Evolutionary conservation across 1,140 invertebrate genomes (phyloP).

Genomic region (Centruroides sculpturatus): DNA sequence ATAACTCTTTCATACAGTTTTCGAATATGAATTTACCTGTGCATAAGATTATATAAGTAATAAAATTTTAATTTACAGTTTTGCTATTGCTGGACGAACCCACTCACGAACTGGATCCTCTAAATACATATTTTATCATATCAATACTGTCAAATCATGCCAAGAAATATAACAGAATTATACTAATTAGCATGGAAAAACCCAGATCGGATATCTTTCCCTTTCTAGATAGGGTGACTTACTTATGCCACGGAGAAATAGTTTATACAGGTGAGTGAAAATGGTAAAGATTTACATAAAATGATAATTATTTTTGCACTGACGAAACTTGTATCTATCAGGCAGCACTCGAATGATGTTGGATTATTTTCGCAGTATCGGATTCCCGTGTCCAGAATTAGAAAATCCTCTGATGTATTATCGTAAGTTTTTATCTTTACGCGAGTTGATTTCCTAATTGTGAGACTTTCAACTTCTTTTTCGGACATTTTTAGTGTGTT

Average conservation of each 20-base stretch:
- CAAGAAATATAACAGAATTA: slow-evolving; percentile 75
- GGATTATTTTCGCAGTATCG: slow-evolving; percentile 76
- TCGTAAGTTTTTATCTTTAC: slow-evolving; percentile 42
- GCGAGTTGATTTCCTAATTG: background rate
- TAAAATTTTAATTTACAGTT: slow-evolving; percentile 32
- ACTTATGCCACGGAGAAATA: slow-evolving; percentile 74
- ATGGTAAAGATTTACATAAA: too few species aligned
- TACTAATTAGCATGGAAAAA: slow-evolving; percentile 79
- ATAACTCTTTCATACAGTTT: background rate
- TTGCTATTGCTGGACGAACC: slow-evolving; percentile 75
- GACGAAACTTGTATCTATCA: background rate
- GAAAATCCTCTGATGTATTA: slow-evolving; percentile 91
- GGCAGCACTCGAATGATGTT: slow-evolving; percentile 65
- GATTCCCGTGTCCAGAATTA: slow-evolving; percentile 76
- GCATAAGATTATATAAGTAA: too few species aligned
- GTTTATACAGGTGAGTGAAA: slow-evolving; percentile 55
- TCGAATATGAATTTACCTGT: too few species aligned
- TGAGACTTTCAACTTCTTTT: background rate
- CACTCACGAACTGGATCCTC: slow-evolving; percentile 71
- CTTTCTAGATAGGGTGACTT: slow-evolving; percentile 63
- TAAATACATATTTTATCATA: slow-evolving; percentile 80
- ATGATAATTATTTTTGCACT: too few species aligned
- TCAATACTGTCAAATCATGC: slow-evolving; percentile 82
- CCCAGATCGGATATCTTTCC: slow-evolving; percentile 82
- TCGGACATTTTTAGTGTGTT: slow-evolving; percentile 43